Evolutionary conservation across 2,797 vertebrate species (phyloP).

Genomic region (Sarcoramphus papa): DNA sequence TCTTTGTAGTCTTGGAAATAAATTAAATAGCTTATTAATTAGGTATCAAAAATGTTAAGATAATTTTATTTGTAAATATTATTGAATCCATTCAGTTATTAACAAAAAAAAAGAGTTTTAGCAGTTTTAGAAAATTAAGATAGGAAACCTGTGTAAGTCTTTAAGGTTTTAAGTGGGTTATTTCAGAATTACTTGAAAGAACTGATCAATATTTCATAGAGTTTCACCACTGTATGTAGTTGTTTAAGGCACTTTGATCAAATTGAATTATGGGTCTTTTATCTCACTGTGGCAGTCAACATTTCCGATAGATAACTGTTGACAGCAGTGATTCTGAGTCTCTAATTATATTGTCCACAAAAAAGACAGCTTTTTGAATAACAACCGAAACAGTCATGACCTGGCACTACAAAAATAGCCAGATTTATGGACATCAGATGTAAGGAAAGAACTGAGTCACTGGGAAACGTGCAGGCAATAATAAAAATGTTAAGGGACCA

Average conservation of each 20-base stretch:
- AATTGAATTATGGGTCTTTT: slow-evolving; percentile 16
- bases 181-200: neutral
- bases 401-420: neutral
- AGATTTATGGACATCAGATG: slow-evolving; percentile 8
- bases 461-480: neutral
- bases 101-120: neutral
- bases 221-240: neutral
- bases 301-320: neutral
- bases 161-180: neutral
- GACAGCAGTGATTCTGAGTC: neutral
- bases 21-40: neutral
- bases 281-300: slow-evolving; percentile 8
- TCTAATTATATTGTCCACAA: neutral
- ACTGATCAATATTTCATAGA: slow-evolving; percentile 20
- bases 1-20: neutral
- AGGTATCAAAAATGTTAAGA: neutral
- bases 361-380: neutral
- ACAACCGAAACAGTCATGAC: neutral
- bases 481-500: neutral
- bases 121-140: neutral
- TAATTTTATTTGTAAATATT: neutral
- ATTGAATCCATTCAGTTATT: neutral
- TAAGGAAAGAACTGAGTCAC: neutral
- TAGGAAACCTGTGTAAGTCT: neutral
- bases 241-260: slow-evolving; percentile 27